A percentile compares a stretch with the other conserved stretches of the same genome.
Conservation (phyloP, 2,888 invertebrate species). For the Dasysyrphus albostriatus region DNA sequence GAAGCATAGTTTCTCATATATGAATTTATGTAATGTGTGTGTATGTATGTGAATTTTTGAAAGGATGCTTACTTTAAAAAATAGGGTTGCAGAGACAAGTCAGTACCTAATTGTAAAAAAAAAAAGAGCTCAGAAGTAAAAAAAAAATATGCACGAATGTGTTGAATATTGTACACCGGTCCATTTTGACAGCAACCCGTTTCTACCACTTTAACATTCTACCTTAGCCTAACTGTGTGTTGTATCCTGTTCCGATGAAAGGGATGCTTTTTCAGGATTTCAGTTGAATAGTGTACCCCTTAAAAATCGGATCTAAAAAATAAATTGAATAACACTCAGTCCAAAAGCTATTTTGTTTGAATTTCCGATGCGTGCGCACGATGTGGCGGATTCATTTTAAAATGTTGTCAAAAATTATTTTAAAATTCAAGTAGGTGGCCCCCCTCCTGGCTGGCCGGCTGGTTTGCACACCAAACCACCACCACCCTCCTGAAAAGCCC, state of each 20-base stretch:
- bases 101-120: constrained; percentile 52
- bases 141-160: constrained; percentile 33
- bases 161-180: constrained; percentile 65
- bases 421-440: constrained; percentile 51
- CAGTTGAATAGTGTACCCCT: constrained; percentile 66
- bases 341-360: constrained; percentile 45
- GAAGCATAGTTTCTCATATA: constrained; percentile 17
- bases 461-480: neutral
- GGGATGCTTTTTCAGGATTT: constrained; percentile 66
- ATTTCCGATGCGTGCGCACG: constrained; percentile 64
- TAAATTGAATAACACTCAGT: constrained; percentile 3
- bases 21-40: neutral
- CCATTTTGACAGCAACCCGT: constrained; percentile 74
- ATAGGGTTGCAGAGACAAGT: constrained; percentile 74
- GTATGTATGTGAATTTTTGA: constrained; percentile 34
- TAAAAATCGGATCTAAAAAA: constrained; percentile 68
- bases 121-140: constrained; percentile 31
- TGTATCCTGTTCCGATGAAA: constrained; percentile 33
- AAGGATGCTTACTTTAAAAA: constrained; percentile 64
- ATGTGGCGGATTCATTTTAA: constrained; percentile 68
- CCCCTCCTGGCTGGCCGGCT: neutral
- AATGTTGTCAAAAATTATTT: constrained; percentile 51
- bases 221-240: constrained; percentile 9
- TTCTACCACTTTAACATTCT: constrained; percentile 60
- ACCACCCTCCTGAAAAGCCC: constrained; percentile 21